Evolutionary conservation across 2,888 invertebrate species (phyloP).

Genomic region (Xylota sylvarum): DNA sequence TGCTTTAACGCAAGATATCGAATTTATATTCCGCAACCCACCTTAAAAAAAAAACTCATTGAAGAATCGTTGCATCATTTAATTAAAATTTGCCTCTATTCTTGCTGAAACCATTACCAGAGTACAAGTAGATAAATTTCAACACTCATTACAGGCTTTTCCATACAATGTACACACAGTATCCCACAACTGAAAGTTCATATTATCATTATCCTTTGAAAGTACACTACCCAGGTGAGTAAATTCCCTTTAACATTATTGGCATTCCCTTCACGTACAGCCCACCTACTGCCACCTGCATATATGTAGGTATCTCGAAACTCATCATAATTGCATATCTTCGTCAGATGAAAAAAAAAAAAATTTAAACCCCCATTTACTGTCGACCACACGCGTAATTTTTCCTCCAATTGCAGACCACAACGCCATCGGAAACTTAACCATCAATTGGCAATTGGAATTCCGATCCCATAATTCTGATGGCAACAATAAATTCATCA

Average conservation of each 20-base stretch:
- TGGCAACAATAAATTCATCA: conserved; percentile 75
- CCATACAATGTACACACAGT: no score
- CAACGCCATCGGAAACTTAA: conserved; percentile 29
- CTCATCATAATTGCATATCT: conserved; percentile 55
- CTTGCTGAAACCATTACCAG: no score
- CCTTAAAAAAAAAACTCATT: no score
- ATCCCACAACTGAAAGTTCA: neutral
- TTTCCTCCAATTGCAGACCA: conserved; percentile 34
- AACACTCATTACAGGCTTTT: no score
- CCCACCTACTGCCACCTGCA: conserved; percentile 50
- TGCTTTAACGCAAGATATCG: no score
- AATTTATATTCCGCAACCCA: no score
- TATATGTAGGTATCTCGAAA: conserved; percentile 20
- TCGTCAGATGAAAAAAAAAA: conserved; percentile 16
- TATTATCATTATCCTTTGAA: neutral
- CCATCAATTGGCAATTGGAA: conserved; percentile 66
- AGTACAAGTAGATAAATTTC: no score
- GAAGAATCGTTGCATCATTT: no score
- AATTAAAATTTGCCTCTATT: no score
- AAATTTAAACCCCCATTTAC: conserved; percentile 35
- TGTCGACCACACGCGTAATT: conserved; percentile 61
- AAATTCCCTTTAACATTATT: neutral
- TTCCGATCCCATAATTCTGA: conserved; percentile 74
- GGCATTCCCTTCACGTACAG: neutral
- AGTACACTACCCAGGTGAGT: neutral